Conservation (phyloP, 1,140 invertebrate genomes). For the Drosophila ironensis region DNA sequence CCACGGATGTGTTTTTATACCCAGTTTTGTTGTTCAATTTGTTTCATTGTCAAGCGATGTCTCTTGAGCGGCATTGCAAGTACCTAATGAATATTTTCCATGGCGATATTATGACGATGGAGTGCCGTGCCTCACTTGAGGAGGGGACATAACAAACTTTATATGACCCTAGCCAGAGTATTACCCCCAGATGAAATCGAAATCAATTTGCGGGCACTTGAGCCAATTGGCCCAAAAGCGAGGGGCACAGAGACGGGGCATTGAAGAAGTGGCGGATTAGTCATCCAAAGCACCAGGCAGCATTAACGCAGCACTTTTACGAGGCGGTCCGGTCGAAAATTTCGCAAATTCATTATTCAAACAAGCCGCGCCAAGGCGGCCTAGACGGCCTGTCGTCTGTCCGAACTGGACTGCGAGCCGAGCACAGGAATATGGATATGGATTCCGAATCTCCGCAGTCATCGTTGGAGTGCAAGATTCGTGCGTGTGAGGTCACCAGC, state of each 20-base stretch:
- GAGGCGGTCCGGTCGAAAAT: slow-evolving; percentile 14
- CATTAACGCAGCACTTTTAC: slow-evolving; percentile 36
- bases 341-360: slow-evolving; percentile 35
- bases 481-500: slow-evolving; percentile 59
- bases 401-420: slow-evolving; percentile 11
- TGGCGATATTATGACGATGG: too few relatives aligned
- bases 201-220: slow-evolving; percentile 41
- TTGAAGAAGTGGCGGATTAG: slow-evolving; percentile 38
- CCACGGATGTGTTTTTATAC: background rate
- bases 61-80: slow-evolving; percentile 8
- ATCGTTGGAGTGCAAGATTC: slow-evolving; percentile 33
- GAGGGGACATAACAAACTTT: background rate
- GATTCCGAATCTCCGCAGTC: background rate
- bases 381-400: slow-evolving; percentile 31
- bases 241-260: slow-evolving; percentile 29
- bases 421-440: background rate
- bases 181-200: slow-evolving; percentile 35
- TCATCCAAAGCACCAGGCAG: slow-evolving; percentile 37
- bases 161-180: slow-evolving; percentile 3
- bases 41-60: background rate
- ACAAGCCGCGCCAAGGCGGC: slow-evolving; percentile 14
- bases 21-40: background rate
- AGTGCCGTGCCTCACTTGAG: slow-evolving; percentile 10
- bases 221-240: slow-evolving; percentile 30
- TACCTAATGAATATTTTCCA: background rate